These are phyloP conservation scores for Osmerus mordax DNA, from an alignment of 2,113 vertebrate species.

Conservation along the genomic window DNA sequence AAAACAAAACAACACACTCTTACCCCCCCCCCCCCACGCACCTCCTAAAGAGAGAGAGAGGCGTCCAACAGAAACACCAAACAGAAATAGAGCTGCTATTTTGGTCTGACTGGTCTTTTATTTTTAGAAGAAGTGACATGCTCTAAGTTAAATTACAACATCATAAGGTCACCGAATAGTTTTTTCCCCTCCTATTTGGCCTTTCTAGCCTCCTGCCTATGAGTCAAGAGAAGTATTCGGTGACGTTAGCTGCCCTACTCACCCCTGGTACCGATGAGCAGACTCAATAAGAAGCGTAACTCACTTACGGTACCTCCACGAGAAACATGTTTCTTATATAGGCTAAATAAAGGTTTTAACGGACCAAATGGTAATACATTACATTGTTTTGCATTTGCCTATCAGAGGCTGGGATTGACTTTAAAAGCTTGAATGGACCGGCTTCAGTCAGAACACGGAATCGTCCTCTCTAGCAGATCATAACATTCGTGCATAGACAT, in stretches of 20 bases:
- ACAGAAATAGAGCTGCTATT: constrained; percentile 77
- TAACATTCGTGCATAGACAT: constrained; percentile 45
- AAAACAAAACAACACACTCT: constrained; percentile 39
- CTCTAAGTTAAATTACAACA: constrained; percentile 64
- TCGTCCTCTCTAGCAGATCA: constrained; percentile 37
- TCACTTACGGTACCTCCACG: constrained; percentile 13
- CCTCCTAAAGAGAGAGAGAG: constrained; percentile 42
- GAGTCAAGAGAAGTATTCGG: constrained; percentile 68
- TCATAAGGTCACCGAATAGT: constrained; percentile 63
- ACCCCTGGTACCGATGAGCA: constrained; percentile 40
- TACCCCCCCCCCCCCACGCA: constrained; percentile 28
- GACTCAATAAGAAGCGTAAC: constrained; percentile 45
- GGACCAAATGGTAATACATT: constrained; percentile 23
- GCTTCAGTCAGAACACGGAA: background rate
- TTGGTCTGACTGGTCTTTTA: constrained; percentile 62
- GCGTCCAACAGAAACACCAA: constrained; percentile 71
- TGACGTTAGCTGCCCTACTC: constrained; percentile 61
- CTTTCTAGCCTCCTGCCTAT: constrained; percentile 45
- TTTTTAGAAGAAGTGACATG: constrained; percentile 69
- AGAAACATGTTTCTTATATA: constrained; percentile 41
- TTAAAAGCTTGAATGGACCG: constrained; percentile 7
- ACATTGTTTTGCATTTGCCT: constrained; percentile 16
- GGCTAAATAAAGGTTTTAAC: constrained; percentile 32
- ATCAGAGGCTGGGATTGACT: background rate
- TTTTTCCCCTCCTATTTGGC: constrained; percentile 22